These are phyloP conservation scores for Oreochromis spilurus DNA, from an alignment of 2,113 vertebrate species.

Conservation along the genomic window DNA sequence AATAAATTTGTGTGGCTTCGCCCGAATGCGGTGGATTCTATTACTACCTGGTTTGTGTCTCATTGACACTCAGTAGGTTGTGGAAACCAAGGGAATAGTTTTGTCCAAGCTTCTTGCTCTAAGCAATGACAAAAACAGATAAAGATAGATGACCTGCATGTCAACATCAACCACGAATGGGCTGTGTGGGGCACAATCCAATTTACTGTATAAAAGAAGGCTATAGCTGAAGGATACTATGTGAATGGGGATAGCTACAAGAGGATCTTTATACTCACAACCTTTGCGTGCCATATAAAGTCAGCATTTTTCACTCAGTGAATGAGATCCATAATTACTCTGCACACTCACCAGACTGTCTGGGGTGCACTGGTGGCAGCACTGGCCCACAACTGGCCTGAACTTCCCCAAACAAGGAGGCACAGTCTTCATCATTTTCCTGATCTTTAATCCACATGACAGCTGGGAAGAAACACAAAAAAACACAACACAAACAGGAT, in stretches of 20 bases:
- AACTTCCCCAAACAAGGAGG: constrained; percentile 60
- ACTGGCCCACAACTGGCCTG: constrained; percentile 69
- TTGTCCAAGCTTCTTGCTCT: constrained; percentile 55
- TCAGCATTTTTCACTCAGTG: background rate
- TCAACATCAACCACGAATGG: background rate
- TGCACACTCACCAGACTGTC: constrained; percentile 70
- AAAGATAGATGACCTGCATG: background rate
- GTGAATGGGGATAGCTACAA: background rate
- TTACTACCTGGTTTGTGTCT: constrained; percentile 71
- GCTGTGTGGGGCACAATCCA: background rate
- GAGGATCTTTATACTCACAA: background rate
- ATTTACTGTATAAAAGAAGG: background rate
- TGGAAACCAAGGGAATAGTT: constrained; percentile 60
- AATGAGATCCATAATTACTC: background rate
- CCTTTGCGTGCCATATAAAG: background rate
- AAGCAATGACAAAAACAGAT: background rate
- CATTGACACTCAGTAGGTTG: constrained; percentile 64
- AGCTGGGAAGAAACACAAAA: constrained; percentile 30
- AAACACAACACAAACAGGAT: background rate
- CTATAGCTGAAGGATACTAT: background rate
- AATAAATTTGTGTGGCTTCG: background rate
- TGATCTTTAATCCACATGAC: constrained; percentile 65
- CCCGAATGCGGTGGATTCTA: background rate
- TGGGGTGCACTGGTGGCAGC: constrained; percentile 75
- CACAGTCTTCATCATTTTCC: constrained; percentile 53